Evolutionary conservation across 2,113 vertebrate genomes (phyloP).

Genomic region (Petrocephalus microphthalmus): DNA sequence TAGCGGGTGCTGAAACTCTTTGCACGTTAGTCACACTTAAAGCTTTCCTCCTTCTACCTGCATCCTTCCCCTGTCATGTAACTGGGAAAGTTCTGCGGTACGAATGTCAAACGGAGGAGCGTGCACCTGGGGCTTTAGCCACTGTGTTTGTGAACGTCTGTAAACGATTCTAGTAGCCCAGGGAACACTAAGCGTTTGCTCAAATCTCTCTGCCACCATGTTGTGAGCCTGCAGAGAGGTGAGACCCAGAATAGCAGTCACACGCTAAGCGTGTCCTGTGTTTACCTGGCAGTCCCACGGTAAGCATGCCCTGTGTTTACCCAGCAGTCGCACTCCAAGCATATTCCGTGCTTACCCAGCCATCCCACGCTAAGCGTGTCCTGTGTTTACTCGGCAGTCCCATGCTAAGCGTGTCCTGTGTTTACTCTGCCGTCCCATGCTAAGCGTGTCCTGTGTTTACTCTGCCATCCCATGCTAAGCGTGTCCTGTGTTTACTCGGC

Average conservation of each 20-base stretch:
- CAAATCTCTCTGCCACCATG: not conserved
- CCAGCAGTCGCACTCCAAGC: too few species aligned
- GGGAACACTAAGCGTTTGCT: not conserved
- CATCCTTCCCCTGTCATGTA: constrained; percentile 2
- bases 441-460: too few species aligned
- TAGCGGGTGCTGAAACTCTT: not conserved
- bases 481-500: too few species aligned
- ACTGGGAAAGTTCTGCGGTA: not conserved
- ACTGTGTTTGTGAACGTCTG: not conserved
- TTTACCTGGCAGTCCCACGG: not conserved
- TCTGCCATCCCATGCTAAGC: not conserved
- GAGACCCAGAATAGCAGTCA: not conserved
- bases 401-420: not conserved
- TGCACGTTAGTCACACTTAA: not conserved
- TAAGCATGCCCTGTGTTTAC: too few species aligned
- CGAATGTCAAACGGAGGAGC: not conserved
- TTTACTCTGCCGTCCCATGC: not conserved
- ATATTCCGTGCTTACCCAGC: not conserved
- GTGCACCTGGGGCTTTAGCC: not conserved
- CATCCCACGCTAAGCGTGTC: not conserved
- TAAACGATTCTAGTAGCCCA: not conserved
- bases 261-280: not conserved
- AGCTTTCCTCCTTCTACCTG: not conserved
- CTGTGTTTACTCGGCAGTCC: not conserved
- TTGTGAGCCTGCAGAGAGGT: not conserved